Evolutionary conservation across 2,888 invertebrate species (phyloP), one percentile per base, ranked within the genome.

Genomic region (Epirrhoe tristata): DNA sequence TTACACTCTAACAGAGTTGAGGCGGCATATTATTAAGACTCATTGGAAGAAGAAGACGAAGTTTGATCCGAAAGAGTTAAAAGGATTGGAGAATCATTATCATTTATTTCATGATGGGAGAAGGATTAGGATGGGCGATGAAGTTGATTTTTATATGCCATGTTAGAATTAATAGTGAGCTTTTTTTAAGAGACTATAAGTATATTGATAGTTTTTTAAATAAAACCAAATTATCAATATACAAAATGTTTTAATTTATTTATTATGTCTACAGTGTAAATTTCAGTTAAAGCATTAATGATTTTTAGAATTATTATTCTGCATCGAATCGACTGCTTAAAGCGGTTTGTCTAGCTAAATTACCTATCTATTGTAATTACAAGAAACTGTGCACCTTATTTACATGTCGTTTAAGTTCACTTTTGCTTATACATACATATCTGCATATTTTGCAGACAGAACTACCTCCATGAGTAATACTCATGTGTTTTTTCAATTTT

Each of bases 361-460:
- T 1, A 10, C 31, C 75, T 86, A 87, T 74, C 16, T 48, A 48
- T 14, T 48, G 7, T 1, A 16, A 14, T 16, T 57, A 52, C 24
- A 87, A 84, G 12, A 82, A 74, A 74, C 82, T 85, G 76, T 90
- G 91, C 6, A 77, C 81, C 39, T 77, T 82, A 67, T 77, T 79
- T 0, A 84, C 79, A 75, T 93, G 92, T 7, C 71, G 67, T 72
- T 86, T 90, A 43, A 91, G 82, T 62, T 81, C 83, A 66, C 71
- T 74, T 77, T 85, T 88, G 58, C 75, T 87, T 50, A 76, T 69
- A 70, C 86, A 83, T 7, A 85, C 81, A 5, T 78, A 77, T 76
- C 85, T 90, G 73, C 92, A 93, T 2, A 88, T 76, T 53, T 86
- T 85, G 74, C 93, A 91, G 36, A 83, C 82, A 64, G 80, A 88